Evolutionary conservation across 2,888 invertebrate genomes (phyloP), one percentile per base, ranked within the genome.

Genomic region (Polylopha cassiicola): DNA sequence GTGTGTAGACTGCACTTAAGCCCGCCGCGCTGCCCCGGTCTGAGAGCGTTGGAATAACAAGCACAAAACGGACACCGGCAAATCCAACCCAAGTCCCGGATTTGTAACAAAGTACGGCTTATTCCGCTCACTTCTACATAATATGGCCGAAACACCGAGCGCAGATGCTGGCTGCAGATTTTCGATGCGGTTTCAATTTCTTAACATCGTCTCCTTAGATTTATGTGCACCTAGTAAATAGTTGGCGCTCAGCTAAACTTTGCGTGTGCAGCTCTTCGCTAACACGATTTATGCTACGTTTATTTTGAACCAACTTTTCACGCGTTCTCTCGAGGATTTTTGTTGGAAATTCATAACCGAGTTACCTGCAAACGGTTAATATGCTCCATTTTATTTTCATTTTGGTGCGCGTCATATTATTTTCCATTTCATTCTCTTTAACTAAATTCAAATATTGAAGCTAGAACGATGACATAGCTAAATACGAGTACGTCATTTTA

Each of bases 91-190:
- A 52, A 73, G 73, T 65, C 68, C 66, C 62, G 77, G 79, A 80
- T 81, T 80, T 78, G 76, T 76, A 61, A 73, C 73, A 74, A 73
- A 79, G 76, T 73, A 67, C 62, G 70, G 76, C 72, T 77, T 58
- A 57, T 65, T 68, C 59, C 58, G 63, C 62, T 65, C 70, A 67
- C 67, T 69, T 64, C 65, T 65, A 74, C 64, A 67, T 73, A 73
- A 72, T 72, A 73, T 71, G 65, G 56, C 55, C 68, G 59, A 70
- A 75, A 70, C 68, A 71, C 61, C 51, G 57, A 60, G 62, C 64
- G 53, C 67, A 68, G 67, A 70, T 67, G 68, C 62, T 64, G 47
- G 61, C 55, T 68, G 66, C 63, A 69, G 59, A 69, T 66, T 72
- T 67, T 68, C 65, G 62, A 67, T 68, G 64, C 62, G 60, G 58